Conservation (phyloP, 1,140 invertebrate species). For the Dreissena polymorpha region DNA sequence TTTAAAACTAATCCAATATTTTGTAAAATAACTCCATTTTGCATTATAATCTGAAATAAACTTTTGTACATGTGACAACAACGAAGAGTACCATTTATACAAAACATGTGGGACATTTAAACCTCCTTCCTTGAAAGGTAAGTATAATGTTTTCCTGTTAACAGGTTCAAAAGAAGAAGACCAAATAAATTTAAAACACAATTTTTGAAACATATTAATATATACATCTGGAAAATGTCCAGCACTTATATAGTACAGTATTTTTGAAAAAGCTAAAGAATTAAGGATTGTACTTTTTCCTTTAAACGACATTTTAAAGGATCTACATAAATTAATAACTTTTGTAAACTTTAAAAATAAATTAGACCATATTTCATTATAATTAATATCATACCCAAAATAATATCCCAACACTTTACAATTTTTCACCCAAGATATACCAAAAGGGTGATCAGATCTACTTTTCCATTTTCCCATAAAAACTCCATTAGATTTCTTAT, state of each 20-base stretch:
- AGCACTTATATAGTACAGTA: conserved; percentile 55
- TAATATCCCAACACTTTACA: conserved; percentile 55
- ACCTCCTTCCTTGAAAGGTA: no score
- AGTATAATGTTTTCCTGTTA: no score
- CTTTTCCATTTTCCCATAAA: conserved; percentile 59
- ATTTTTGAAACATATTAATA: conserved; percentile 47
- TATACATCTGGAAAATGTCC: conserved; percentile 51
- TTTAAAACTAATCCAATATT: no score
- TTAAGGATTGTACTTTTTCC: conserved; percentile 57
- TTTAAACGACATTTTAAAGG: conserved; percentile 53
- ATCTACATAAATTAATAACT: conserved; percentile 38
- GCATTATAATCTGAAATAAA: no score
- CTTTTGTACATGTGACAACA: no score
- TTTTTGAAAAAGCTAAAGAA: conserved; percentile 50
- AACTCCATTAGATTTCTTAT: conserved; percentile 54
- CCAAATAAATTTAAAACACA: conserved; percentile 56
- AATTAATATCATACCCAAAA: conserved; percentile 47
- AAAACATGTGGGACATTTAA: no score
- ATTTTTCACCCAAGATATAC: conserved; percentile 58
- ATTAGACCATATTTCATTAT: conserved; percentile 56
- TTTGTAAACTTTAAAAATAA: conserved; percentile 49
- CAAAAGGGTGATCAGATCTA: conserved; percentile 57
- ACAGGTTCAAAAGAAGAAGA: conserved; percentile 43
- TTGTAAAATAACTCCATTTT: no score
- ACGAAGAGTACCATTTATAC: no score